These are phyloP conservation scores for Acanthococcus lagerstroemiae DNA, from an alignment of 2,888 invertebrate genomes.

Conservation along the genomic window DNA sequence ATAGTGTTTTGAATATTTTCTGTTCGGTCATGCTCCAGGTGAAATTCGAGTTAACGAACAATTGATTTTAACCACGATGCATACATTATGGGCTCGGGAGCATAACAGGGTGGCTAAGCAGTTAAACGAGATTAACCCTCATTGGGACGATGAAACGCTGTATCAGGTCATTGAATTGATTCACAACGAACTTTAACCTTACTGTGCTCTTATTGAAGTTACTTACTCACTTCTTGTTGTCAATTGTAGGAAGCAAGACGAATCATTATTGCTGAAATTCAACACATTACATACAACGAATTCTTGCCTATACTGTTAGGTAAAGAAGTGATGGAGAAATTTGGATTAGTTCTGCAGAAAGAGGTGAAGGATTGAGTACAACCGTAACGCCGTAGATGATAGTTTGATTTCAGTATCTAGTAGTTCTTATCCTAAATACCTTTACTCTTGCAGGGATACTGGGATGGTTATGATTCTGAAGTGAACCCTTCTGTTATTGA, in stretches of 20 bases:
- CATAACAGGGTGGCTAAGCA: conserved; percentile 76
- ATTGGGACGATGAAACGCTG: conserved; percentile 87
- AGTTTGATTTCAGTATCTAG: not conserved
- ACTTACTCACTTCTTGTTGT: not conserved
- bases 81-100: conserved; percentile 79
- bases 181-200: too few relatives aligned
- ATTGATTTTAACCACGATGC: conserved; percentile 79
- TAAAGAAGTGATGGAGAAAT: conserved; percentile 85
- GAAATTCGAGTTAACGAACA: conserved; percentile 91
- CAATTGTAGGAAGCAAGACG: conserved; percentile 58
- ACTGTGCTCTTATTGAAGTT: too few relatives aligned
- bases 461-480: conserved; percentile 71
- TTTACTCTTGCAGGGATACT: conserved; percentile 51
- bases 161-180: conserved; percentile 52
- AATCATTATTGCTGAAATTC: conserved; percentile 75
- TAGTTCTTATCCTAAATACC: not conserved
- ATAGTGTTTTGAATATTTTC: not conserved
- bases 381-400: not conserved
- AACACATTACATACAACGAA: conserved; percentile 83
- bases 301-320: conserved; percentile 80
- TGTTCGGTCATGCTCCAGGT: conserved; percentile 40
- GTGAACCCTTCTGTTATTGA: conserved; percentile 83
- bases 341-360: conserved; percentile 72
- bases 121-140: conserved; percentile 70
- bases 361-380: conserved; percentile 42